Base-by-base conservation (phyloP, 1,140 invertebrate genomes). In the Nebria ingens region DNA sequence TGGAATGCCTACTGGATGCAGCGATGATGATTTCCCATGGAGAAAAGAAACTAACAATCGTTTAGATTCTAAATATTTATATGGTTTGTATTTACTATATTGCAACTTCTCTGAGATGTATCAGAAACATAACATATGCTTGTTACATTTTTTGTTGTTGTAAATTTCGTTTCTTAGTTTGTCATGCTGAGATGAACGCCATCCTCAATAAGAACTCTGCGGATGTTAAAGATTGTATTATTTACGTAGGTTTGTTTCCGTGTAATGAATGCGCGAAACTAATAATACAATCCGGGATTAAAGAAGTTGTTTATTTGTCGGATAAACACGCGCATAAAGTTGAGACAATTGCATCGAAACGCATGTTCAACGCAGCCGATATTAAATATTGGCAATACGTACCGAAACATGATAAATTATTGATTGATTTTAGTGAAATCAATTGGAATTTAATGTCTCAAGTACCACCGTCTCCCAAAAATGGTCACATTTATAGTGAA, bases 221-320 rank as follows among this genome's bases (percentile, higher is more conserved):
- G 0, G 81, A 87, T 74, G 70, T 95, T 0, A 82, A 83, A 62
- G 79, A 83, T 58, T 94, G 91, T 64, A 82, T 77, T 0, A 81
- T 98, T 1, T 98, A 94, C 70, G 88, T 92, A 0, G 84, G 80
- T 0, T 68, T 93, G 4, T 97, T 97, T 71, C 94, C 94, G 0
- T 97, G 95, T 66, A 97, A 97, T 67, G 92, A 97, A 72, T 98
- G 95, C 79, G 89, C 94, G 0, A 97, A 98, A 75, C 72, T 95
- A 2, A 93, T 98, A n/a, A 94, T 97, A 65, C 95, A 97, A 68
- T 85, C 90, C n/a, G 88, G 91, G 2, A 93, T 97, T 12, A 84
- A 74, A 56, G 74, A 84, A 66, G 76, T 94, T 2, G 70, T 91
- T 11, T 97, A 91, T 68, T 71, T 91, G 58, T 87, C 83, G 0